Base-by-base conservation (phyloP, 64 coral and sea anemone genomes). In the Platygyra sinensis region DNA sequence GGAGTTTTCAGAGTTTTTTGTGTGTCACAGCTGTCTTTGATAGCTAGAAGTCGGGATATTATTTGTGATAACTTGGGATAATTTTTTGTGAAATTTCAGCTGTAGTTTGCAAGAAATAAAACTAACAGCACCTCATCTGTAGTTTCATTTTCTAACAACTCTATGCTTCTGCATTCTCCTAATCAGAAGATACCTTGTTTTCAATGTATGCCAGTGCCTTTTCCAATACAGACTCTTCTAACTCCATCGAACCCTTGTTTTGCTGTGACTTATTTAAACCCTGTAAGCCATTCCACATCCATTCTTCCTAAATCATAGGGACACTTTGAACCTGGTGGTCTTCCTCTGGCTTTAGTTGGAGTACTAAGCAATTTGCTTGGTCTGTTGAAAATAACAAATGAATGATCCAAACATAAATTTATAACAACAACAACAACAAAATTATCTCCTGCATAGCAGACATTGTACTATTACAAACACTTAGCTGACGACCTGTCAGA, bases 141-240 rank as follows among this genome's bases (percentile, higher is more conserved):
- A 57, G 10, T 14, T 57, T 57, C 1, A 0, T 57, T 57, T 9
- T 16, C 1, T 16, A 57, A 57, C 54, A 57, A 57, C 54, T 57
- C 0, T 1, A 69, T 27, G 19, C 1, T 5, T 20, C 3, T 24
- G 7, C 7, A 67, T 67, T 67, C 10, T 69, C 2, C 1, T 24
- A 27, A 24, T 12, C 15, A 20, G 18, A 65, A 36, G 67, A 50
- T 91, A 98, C 95, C 90, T 98, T 95, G 80, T 98, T 92, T 72
- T 98, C 96, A 80, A 98, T 77, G 75, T 95, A 95, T 76, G 90
- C 82, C 16, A 98, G 88, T 14, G 96, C 94, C 75, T 98, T 95
- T 72, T 98, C 96, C 52, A 98, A 71, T 14, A 55, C 17, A 6
- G 72, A 54, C 62, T 99, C 97, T 73, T 99, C 97, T 72, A 99